Percentiles rank a stretch among this genome's conserved stretches.
phyloP scores from a whole-genome alignment of 2,113 vertebrate species.

The Pelmatolapia mariae region DNA sequence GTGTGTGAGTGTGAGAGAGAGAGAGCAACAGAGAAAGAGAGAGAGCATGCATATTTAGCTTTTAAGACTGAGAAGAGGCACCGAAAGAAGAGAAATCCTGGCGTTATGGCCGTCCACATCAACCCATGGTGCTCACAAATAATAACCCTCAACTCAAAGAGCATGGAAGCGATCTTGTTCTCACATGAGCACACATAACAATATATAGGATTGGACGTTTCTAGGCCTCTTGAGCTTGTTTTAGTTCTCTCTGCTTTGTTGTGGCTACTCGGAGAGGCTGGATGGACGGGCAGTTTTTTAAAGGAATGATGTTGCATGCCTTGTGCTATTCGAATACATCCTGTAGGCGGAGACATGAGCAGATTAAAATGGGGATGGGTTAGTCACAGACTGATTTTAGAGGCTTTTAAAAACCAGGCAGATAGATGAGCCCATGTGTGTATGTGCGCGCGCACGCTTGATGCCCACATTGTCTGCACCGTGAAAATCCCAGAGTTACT shows the following conservation, averaged over 20 bases:
- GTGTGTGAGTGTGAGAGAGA: background rate
- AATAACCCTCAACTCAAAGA: slow-evolving; percentile 13
- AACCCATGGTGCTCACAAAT: slow-evolving; percentile 12
- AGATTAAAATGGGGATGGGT: slow-evolving; percentile 28
- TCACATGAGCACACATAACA: background rate
- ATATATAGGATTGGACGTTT: slow-evolving; percentile 28
- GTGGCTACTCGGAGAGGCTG: background rate
- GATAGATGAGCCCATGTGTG: background rate
- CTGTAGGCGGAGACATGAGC: slow-evolving; percentile 8
- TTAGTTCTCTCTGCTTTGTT: background rate
- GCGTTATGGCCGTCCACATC: slow-evolving; percentile 18
- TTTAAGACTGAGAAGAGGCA: slow-evolving; percentile 7
- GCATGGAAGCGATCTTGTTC: slow-evolving; percentile 1
- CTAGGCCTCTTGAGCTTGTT: slow-evolving; percentile 18
- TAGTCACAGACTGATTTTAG: slow-evolving; percentile 29
- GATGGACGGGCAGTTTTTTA: background rate
- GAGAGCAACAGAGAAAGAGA: background rate
- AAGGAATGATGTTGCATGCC: slow-evolving; percentile 3
- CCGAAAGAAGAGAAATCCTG: slow-evolving; percentile 15
- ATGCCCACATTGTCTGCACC: slow-evolving; percentile 25
- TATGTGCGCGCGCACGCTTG: background rate
- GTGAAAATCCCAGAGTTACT: slow-evolving; percentile 50
- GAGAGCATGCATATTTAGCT: background rate
- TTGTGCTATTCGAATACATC: background rate
- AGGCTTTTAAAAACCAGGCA: background rate